These are phyloP conservation scores for Podocnemis expansa DNA, from an alignment of 2,113 vertebrate species.

Conservation along the genomic window DNA sequence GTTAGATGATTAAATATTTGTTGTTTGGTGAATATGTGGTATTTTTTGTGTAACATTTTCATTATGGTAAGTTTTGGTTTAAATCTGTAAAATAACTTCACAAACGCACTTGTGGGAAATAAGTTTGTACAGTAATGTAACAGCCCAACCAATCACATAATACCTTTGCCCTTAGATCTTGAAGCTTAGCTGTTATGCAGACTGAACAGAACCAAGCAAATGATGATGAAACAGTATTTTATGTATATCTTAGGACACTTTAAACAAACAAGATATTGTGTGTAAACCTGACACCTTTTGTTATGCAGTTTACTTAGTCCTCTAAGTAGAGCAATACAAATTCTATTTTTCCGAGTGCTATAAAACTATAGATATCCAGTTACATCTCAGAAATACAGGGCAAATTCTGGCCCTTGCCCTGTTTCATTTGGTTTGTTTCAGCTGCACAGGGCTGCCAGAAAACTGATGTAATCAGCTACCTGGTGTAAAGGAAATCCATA, in stretches of 20 bases:
- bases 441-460: not conserved
- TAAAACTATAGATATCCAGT: not conserved
- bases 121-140: constrained; percentile 8
- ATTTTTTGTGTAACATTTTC: constrained; percentile 28
- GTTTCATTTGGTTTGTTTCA: not conserved
- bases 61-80: constrained; percentile 52
- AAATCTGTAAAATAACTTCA: constrained; percentile 40
- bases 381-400: not conserved
- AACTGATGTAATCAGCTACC: not conserved
- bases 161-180: not conserved
- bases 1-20: not conserved
- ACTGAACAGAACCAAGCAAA: not conserved
- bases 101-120: constrained; percentile 46
- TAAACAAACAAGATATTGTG: not conserved
- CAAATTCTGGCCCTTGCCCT: not conserved
- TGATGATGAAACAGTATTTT: not conserved
- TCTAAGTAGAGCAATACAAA: not conserved
- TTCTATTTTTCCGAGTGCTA: not conserved
- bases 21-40: not conserved
- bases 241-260: not conserved
- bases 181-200: not conserved
- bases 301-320: not conserved
- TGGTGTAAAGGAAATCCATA: not conserved
- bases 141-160: not conserved
- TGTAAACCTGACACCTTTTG: not conserved